Evolutionary conservation across 2,113 vertebrate species (phyloP).

Genomic region (Asarcornis scutulata): DNA sequence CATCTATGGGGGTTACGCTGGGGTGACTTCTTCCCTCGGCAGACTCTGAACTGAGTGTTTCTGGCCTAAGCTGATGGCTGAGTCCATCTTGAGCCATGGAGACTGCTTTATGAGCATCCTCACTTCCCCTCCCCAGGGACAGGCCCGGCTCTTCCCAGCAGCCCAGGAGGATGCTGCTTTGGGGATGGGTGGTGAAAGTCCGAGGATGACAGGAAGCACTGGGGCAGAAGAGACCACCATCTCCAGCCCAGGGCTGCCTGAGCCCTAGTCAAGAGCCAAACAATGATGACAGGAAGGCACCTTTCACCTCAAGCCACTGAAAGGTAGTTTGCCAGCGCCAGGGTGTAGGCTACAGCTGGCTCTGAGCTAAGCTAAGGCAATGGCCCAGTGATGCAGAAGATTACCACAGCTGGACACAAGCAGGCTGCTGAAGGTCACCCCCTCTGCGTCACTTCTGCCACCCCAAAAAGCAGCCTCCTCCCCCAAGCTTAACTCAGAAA

Average conservation of each 20-base stretch:
- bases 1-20: background rate
- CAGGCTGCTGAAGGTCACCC: background rate
- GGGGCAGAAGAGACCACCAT: background rate
- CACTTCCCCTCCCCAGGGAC: background rate
- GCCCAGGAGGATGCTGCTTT: background rate
- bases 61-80: background rate
- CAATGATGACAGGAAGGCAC: rapidly evolving
- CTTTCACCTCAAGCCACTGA: background rate
- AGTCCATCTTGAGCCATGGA: background rate
- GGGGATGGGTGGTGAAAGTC: background rate
- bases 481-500: background rate
- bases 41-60: background rate
- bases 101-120: rapidly evolving
- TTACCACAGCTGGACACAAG: background rate
- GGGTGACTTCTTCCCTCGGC: background rate
- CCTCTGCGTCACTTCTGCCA: background rate
- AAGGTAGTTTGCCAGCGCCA: background rate
- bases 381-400: background rate
- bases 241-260: background rate
- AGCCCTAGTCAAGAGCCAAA: rapidly evolving
- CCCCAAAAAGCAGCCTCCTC: background rate
- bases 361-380: background rate
- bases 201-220: background rate
- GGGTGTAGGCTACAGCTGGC: background rate
- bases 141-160: background rate